Evolutionary conservation across 2,113 vertebrate species (phyloP).

Genomic region (Nibea albiflora): DNA sequence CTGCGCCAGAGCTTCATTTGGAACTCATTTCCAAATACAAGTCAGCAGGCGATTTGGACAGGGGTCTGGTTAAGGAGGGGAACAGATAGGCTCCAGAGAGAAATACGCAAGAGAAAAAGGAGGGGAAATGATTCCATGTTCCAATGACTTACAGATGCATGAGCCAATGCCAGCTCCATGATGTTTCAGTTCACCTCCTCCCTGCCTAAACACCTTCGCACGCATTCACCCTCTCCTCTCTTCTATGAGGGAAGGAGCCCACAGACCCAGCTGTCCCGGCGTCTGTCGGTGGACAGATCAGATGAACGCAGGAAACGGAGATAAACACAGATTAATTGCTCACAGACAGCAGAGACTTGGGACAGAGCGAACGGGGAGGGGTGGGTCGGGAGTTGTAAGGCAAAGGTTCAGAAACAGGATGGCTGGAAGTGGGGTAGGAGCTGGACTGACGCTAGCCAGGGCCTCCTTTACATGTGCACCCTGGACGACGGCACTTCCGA

Average conservation of each 20-base stretch:
- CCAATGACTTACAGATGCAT: constrained; percentile 75
- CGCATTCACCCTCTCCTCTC: constrained; percentile 58
- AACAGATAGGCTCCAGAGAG: constrained; percentile 49
- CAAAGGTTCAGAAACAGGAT: constrained; percentile 43
- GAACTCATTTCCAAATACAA: constrained; percentile 61
- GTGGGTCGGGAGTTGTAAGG: constrained; percentile 2
- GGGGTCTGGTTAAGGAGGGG: constrained; percentile 22
- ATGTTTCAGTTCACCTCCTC: constrained; percentile 64
- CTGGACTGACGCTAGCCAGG: constrained; percentile 7
- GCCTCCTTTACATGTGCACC: constrained; percentile 27
- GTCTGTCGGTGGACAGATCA: constrained; percentile 62
- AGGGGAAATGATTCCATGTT: constrained; percentile 70
- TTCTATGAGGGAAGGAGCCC: constrained; percentile 48
- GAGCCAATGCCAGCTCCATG: constrained; percentile 70
- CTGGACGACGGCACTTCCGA: constrained; percentile 7
- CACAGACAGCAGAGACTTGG: constrained; percentile 69
- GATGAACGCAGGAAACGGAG: constrained; percentile 78
- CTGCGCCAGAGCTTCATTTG: constrained; percentile 46
- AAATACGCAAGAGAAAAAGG: constrained; percentile 44
- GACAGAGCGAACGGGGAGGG: constrained; percentile 34
- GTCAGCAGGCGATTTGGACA: constrained; percentile 49
- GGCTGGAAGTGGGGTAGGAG: constrained; percentile 13
- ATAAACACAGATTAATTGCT: constrained; percentile 81
- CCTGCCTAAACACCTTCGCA: constrained; percentile 77
- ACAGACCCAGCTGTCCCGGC: constrained; percentile 71